A percentile compares a stretch with the other conserved stretches of the same genome.
Conservation (phyloP, 2,113 vertebrate species). For the Orcinus orca region DNA sequence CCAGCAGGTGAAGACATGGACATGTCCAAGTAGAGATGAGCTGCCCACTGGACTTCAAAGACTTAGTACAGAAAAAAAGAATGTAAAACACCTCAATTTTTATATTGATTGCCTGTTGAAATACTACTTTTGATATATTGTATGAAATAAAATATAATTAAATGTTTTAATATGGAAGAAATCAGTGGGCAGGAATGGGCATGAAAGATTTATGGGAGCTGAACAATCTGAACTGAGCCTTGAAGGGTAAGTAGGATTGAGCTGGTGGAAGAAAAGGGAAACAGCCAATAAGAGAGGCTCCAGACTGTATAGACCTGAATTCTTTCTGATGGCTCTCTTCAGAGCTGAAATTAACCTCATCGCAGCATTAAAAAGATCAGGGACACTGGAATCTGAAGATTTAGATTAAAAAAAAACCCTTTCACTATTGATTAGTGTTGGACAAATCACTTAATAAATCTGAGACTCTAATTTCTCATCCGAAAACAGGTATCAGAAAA, state of each 20-base stretch:
- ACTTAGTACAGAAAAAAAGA: background rate
- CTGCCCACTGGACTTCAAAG: background rate
- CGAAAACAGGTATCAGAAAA: background rate
- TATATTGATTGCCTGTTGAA: background rate
- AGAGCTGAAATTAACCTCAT: background rate
- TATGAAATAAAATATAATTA: background rate
- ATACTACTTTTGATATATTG: background rate
- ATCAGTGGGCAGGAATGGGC: rapidly evolving
- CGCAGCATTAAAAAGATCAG: background rate
- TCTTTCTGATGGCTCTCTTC: background rate
- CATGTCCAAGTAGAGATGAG: too few species aligned
- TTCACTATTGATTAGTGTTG: background rate
- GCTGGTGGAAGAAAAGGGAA: background rate
- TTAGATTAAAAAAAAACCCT: background rate
- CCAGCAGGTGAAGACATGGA: background rate
- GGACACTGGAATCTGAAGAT: background rate
- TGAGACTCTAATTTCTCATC: background rate
- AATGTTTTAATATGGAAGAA: background rate
- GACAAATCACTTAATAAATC: background rate
- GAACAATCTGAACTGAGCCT: background rate
- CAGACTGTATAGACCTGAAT: background rate
- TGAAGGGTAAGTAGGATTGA: background rate
- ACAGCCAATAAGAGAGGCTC: background rate
- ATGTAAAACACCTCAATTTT: background rate
- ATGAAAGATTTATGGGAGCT: background rate